Conservation (phyloP, 2,113 vertebrate genomes). For the Sinocyclocheilus anophthalmus region DNA sequence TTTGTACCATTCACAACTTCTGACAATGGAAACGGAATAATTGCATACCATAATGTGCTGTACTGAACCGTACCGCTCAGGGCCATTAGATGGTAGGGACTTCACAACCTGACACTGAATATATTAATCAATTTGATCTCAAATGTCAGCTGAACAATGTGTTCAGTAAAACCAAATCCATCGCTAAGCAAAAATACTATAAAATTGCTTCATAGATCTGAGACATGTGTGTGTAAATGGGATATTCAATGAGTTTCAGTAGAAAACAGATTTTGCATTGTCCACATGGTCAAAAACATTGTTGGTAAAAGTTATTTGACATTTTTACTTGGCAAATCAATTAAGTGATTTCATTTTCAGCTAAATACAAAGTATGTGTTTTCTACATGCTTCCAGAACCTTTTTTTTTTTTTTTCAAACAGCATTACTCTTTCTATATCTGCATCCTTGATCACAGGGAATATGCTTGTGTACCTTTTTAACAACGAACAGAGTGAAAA, state of each 20-base stretch:
- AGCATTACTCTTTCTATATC: not conserved
- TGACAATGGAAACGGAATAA: too few relatives aligned
- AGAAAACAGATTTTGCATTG: not conserved
- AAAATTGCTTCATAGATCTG: not conserved
- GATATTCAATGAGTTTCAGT: not conserved
- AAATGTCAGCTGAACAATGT: not conserved
- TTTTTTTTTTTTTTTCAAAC: not conserved
- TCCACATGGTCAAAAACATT: not conserved
- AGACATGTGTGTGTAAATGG: not conserved
- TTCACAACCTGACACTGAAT: not conserved
- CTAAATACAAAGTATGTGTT: not conserved
- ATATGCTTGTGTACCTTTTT: not conserved
- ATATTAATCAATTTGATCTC: not conserved
- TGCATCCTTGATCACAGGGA: not conserved
- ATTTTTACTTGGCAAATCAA: not conserved
- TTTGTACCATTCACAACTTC: too few relatives aligned
- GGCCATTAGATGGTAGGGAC: not conserved
- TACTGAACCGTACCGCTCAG: too few relatives aligned
- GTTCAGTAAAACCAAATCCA: not conserved
- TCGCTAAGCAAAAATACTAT: not conserved
- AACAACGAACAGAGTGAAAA: not conserved
- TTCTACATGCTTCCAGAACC: not conserved
- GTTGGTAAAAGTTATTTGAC: not conserved
- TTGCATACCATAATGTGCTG: too few relatives aligned
- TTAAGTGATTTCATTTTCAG: not conserved